Conservation (phyloP, 2,113 vertebrate species). For the Chaetura pelagica region DNA sequence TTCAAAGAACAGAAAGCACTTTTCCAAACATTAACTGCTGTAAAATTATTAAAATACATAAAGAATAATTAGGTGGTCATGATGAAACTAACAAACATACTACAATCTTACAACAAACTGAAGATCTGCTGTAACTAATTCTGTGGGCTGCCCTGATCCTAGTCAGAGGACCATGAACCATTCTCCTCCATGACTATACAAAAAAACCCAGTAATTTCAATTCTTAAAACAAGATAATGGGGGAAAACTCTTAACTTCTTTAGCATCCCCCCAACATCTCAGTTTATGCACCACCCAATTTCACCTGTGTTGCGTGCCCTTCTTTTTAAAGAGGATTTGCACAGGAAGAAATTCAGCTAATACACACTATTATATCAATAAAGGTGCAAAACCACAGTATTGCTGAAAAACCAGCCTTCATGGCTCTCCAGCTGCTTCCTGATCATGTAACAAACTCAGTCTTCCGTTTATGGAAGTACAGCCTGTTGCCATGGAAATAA, state of each 20-base stretch:
- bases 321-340: neutral
- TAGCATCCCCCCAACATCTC: neutral
- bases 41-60: neutral
- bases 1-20: neutral
- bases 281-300: neutral
- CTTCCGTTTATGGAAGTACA: constrained; percentile 65
- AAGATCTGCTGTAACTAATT: neutral
- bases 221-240: neutral
- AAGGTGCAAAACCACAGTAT: neutral
- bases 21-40: neutral
- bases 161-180: neutral
- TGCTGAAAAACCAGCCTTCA: constrained; percentile 42
- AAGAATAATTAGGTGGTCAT: neutral
- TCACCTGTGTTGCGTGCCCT: neutral
- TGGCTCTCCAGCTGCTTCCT: constrained; percentile 50
- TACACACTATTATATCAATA: constrained; percentile 1
- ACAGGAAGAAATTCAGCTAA: neutral
- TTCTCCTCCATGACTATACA: neutral
- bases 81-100: neutral
- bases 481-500: constrained; percentile 69
- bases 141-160: neutral
- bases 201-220: neutral
- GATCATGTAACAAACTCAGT: constrained; percentile 53
- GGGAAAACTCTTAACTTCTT: neutral
- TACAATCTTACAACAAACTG: neutral